Conservation (phyloP, 2,113 vertebrate genomes). For the Egretta garzetta region DNA sequence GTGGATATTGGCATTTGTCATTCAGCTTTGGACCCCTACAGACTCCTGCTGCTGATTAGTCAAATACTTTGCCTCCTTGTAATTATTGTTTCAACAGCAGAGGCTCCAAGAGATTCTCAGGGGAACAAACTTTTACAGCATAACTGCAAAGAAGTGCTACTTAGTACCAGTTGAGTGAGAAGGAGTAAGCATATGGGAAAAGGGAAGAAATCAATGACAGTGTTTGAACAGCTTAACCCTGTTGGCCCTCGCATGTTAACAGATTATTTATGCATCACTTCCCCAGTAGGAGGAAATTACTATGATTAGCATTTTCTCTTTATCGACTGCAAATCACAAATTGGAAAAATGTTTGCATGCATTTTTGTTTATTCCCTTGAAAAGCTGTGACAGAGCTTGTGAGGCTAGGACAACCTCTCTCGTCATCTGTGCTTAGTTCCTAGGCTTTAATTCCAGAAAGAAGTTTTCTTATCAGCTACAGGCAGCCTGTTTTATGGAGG, state of each 20-base stretch:
- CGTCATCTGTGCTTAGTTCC: not conserved
- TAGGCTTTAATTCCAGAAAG: not conserved
- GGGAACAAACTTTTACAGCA: conserved; percentile 71
- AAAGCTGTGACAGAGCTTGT: conserved; percentile 13
- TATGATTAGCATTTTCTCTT: conserved; percentile 76
- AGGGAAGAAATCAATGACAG: conserved; percentile 77
- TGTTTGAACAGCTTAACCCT: conserved; percentile 79
- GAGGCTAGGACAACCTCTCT: conserved; percentile 3
- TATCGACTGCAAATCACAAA: conserved; percentile 69
- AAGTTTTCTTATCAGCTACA: not conserved
- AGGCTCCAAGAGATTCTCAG: conserved; percentile 68
- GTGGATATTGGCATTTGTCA: conserved; percentile 95
- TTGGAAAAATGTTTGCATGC: conserved; percentile 58
- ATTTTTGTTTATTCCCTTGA: conserved; percentile 68
- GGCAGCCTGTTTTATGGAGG: not conserved
- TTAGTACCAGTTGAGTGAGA: conserved; percentile 63
- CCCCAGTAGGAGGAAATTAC: conserved; percentile 67
- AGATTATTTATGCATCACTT: conserved; percentile 71
- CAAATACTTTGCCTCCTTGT: conserved; percentile 83
- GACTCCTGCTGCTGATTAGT: conserved; percentile 87
- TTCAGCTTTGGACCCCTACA: conserved; percentile 78
- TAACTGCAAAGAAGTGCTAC: conserved; percentile 70
- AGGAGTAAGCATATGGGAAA: conserved; percentile 50
- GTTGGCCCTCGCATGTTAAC: conserved; percentile 59
- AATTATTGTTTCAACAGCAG: conserved; percentile 86